Base-by-base conservation (phyloP, 1,140 invertebrate genomes). In the Paraescarpia echinospica region DNA sequence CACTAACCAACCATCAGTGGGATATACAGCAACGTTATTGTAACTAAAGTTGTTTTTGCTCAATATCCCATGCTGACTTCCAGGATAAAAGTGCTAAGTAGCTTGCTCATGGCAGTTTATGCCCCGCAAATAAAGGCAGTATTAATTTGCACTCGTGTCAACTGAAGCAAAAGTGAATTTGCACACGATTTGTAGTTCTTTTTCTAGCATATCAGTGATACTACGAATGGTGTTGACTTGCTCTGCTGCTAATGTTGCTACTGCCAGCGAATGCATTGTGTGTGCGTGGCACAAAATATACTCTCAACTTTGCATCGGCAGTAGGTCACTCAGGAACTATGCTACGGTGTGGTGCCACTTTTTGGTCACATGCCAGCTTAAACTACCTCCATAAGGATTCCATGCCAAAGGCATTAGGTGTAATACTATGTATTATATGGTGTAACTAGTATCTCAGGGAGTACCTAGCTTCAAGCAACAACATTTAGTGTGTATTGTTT, bases 371-470 rank as follows among this genome's bases (percentile, higher is more conserved):
- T 18, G 59, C 59, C 59, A 77, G 59, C 59, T 77, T 77, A 77
- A 77, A 77, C 59, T 77, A 77, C 59, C 59, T 77, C 59, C 59
- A 77, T 77, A 77, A 77, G 59, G 59, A 77, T 77, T 77, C 59
- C 59, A 77, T 77, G 59, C 59, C 59, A 77, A 77, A 77, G 59
- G 59, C 59, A 77, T 77, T 77, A 77, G 59, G 59, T 77, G 22
- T 77, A 77, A 77, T 77, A 77, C 59, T 77, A 77, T 77, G 59
- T 77, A 77, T 77, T 77, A 77, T 77, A 77, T 77, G 59, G 59
- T 77, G 59, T 77, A 77, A 12, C 59, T 77, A 77, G 59, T 77
- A 77, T 77, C 59, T 77, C 59, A 77, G 59, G 59, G 59, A 77
- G 59, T 77, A 77, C 59, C 59, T 77, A 77, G 59, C 59, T 77